Base-by-base conservation (phyloP, 2,888 invertebrate genomes). In the Acronicta aceris region DNA sequence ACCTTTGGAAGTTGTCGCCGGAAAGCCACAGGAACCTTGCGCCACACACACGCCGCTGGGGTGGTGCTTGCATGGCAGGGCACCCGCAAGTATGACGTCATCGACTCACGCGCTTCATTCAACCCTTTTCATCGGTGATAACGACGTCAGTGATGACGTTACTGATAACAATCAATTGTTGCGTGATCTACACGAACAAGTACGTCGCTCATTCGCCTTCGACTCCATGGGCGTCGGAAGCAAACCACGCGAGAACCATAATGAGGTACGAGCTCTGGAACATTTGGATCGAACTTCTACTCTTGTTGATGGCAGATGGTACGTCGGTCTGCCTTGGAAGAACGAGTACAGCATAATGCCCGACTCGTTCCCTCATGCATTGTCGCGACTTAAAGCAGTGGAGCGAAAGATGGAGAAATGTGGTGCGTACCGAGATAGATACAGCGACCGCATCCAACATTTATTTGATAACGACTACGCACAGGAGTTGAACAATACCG, bases 401-500 rank as follows among this genome's bases (percentile, higher is more conserved):
- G 69, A 76, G 43, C 53, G 41, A 13, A 79, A 72, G 21, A 67
- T 79, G 57, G 27, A n/a, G 8, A 40, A 8, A 2, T 47, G 69
- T 38, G 9, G 25, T 7, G 49, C 49, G 0, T 77, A 51, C 51
- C 61, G 6, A 41, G 10, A 40, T 6, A 46, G 47, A 17, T 81
- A 76, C 36, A 40, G 5, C 9, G 72, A 76, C 15, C 59, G 73
- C 9, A 59, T 81, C 2, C 5, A 70, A 1, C 76, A 78, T 46
- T 62, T 78, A 36, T 54, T 80, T 1, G 13, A 52, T 2, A 79
- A 78, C n/a, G 58, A 64, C 25, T 79, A 62, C 25, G 77, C 79
- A 8, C 15, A n/a, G 43, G 53, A 70, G 49, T 8, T 66, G 4
- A 16, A 16, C 6, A 43, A 69, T n/a, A 2, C 3, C 0, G 5